Conservation (phyloP, 2,888 invertebrate species). For the Drosophila meridiana region DNA sequence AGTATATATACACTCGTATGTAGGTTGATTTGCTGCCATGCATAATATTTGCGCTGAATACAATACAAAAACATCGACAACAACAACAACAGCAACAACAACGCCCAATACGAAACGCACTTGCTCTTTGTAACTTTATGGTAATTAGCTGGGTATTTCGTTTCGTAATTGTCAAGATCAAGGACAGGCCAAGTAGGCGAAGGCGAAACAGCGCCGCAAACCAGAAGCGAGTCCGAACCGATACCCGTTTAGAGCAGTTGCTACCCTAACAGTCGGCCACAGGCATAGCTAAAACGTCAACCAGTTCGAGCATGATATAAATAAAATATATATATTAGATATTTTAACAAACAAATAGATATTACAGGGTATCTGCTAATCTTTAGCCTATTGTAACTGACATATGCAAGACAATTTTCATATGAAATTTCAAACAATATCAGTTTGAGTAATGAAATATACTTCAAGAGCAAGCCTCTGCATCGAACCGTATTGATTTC, state of each 20-base stretch:
- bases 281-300: background rate
- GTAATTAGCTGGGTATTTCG: conserved; percentile 66
- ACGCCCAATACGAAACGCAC: conserved; percentile 54
- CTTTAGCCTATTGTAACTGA: background rate
- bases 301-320: background rate
- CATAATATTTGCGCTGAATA: conserved; percentile 47
- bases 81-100: conserved; percentile 2
- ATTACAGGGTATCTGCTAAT: conserved; percentile 1
- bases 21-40: conserved; percentile 47
- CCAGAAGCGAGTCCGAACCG: conserved; percentile 31
- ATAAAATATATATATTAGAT: background rate
- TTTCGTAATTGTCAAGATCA: conserved; percentile 74
- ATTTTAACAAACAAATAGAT: background rate
- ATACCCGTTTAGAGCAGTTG: conserved; percentile 11
- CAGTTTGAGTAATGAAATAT: background rate
- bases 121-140: conserved; percentile 67
- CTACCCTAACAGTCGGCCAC: background rate
- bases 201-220: conserved; percentile 27
- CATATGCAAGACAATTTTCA: background rate
- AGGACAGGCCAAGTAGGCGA: conserved; percentile 64
- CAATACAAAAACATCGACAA: conserved; percentile 27
- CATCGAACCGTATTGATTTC: background rate
- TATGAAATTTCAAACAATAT: background rate
- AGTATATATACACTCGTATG: conserved; percentile 31
- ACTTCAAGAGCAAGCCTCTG: background rate